Evolutionary conservation across 2,113 vertebrate genomes (phyloP).

Genomic region (Ictalurus furcatus): DNA sequence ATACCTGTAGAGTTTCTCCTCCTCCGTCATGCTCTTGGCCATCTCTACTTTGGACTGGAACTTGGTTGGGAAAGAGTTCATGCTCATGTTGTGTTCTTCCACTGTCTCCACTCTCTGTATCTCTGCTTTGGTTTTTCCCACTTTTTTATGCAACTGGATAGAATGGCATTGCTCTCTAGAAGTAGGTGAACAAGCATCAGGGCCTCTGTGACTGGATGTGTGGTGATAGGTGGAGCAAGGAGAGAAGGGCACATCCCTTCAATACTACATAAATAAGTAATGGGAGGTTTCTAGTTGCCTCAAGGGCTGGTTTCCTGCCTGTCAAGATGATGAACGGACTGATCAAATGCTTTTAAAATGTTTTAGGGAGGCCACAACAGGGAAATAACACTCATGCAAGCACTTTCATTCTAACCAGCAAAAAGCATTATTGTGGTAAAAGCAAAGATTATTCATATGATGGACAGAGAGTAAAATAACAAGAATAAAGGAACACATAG

Average conservation of each 20-base stretch:
- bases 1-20: conserved; percentile 64
- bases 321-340: conserved; percentile 7
- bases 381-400: not conserved
- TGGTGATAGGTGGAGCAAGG: conserved; percentile 23
- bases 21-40: conserved; percentile 45
- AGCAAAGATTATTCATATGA: not conserved
- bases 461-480: not conserved
- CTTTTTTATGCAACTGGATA: conserved; percentile 11
- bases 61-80: conserved; percentile 16
- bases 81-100: conserved; percentile 5
- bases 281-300: conserved; percentile 5
- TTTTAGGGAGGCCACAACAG: conserved; percentile 6
- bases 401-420: not conserved
- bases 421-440: not conserved
- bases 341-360: conserved; percentile 19
- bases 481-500: not conserved
- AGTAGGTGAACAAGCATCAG: not conserved
- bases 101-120: not conserved
- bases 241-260: not conserved
- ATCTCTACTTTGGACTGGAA: conserved; percentile 35
- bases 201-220: conserved; percentile 14
- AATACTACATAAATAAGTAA: conserved; percentile 3
- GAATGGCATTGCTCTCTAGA: not conserved
- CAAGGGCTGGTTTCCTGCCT: conserved; percentile 21
- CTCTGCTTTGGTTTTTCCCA: not conserved